Evolutionary conservation across 2,113 vertebrate species (phyloP).

Genomic region (Emydura subglobosa): DNA sequence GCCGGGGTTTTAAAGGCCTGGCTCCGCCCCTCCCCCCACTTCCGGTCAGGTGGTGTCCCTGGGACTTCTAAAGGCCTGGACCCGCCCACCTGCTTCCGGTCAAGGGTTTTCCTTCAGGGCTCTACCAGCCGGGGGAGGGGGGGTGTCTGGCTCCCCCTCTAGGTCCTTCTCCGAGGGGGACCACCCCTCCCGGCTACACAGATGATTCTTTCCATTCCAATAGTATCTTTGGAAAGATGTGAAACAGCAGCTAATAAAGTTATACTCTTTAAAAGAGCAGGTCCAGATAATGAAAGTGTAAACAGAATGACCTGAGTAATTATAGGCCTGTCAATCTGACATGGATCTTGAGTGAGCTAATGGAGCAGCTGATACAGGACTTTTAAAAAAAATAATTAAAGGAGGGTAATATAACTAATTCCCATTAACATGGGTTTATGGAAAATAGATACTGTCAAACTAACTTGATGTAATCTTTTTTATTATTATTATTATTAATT

Average conservation of each 20-base stretch:
- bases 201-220: not conserved
- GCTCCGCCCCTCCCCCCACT: too few relatives aligned
- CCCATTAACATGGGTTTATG: not conserved
- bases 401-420: not conserved
- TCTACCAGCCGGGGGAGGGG: too few relatives aligned
- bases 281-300: not conserved
- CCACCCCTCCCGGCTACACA: too few relatives aligned
- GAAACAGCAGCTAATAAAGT: not conserved
- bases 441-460: not conserved
- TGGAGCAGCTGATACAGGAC: not conserved
- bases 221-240: fast-evolving
- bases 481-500: too few relatives aligned
- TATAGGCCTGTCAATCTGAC: not conserved
- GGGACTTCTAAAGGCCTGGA: too few relatives aligned
- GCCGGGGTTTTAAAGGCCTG: too few relatives aligned
- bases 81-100: too few relatives aligned
- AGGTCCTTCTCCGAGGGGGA: too few relatives aligned
- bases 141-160: too few relatives aligned
- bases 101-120: too few relatives aligned
- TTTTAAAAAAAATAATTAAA: not conserved
- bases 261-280: not conserved
- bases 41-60: too few relatives aligned
- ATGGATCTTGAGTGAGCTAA: not conserved
- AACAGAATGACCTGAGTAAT: not conserved
- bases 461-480: not conserved